Percentiles rank a stretch among this genome's conserved stretches.
Evolutionary conservation across 2,113 vertebrate species (phyloP).

Genomic region (Phylloscopus whistleri): DNA sequence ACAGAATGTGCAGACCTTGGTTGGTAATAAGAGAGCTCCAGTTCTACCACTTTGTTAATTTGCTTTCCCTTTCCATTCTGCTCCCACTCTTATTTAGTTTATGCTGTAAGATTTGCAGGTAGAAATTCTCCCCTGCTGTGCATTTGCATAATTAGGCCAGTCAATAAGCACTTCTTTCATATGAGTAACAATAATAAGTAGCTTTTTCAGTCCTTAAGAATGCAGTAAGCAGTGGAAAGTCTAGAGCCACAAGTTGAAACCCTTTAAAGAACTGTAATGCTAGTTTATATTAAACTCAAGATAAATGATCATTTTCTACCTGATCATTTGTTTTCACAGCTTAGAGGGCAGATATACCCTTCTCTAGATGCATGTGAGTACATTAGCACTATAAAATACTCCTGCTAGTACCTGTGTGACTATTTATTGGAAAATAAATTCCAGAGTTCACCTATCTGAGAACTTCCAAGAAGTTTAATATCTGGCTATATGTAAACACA

Average conservation of each 20-base stretch:
- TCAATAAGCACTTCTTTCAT: not conserved
- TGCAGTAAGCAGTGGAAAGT: not conserved
- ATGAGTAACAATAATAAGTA: slow-evolving; percentile 10
- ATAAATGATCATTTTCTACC: not conserved
- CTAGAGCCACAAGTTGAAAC: not conserved
- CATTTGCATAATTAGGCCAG: not conserved
- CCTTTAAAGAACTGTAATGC: not conserved
- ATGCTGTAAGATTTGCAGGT: not conserved
- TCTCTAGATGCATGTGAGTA: not conserved
- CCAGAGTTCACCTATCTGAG: not conserved
- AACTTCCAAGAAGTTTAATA: not conserved
- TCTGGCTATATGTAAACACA: not conserved
- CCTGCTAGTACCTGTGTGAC: not conserved
- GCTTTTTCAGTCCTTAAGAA: not conserved
- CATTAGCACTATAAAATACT: not conserved
- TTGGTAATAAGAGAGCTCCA: not conserved
- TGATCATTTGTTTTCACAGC: not conserved
- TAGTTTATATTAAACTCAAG: not conserved
- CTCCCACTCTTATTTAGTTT: not conserved
- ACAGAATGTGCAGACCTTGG: not conserved
- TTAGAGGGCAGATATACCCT: not conserved
- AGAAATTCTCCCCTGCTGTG: not conserved
- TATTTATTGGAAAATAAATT: not conserved
- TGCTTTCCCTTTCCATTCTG: not conserved
- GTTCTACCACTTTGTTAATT: not conserved